Evolutionary conservation across 2,888 invertebrate species (phyloP).

Genomic region (Phlogophora meticulosa): DNA sequence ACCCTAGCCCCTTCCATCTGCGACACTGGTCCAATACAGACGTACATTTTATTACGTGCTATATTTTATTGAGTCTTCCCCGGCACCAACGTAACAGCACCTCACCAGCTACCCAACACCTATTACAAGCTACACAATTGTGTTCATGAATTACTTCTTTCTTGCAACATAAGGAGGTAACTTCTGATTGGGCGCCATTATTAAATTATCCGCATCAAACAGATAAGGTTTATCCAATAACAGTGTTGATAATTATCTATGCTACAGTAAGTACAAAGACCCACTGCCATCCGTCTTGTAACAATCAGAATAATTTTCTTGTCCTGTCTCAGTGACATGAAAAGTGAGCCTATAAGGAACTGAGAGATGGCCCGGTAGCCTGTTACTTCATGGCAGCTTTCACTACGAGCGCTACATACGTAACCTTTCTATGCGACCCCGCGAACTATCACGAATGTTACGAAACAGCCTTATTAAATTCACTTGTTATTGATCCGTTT

Average conservation of each 20-base stretch:
- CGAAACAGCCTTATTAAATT: constrained; percentile 60
- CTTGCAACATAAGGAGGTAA: constrained; percentile 12
- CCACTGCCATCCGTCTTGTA: constrained; percentile 39
- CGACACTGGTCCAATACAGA: no score
- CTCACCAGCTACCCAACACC: no score
- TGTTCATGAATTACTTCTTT: not conserved
- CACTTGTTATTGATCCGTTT: constrained; percentile 56
- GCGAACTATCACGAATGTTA: constrained; percentile 80
- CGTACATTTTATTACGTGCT: no score
- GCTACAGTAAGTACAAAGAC: constrained; percentile 56
- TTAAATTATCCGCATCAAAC: constrained; percentile 39
- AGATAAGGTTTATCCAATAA: constrained; percentile 30
- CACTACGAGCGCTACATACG: constrained; percentile 71
- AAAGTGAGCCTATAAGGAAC: constrained; percentile 70
- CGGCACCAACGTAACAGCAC: no score
- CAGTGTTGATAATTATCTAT: constrained; percentile 50
- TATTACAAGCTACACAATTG: no score
- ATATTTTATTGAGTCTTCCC: no score
- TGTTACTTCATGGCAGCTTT: constrained; percentile 77
- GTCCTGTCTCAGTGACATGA: constrained; percentile 57
- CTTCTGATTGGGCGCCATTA: constrained; percentile 25
- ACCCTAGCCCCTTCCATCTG: no score
- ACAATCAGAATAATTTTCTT: constrained; percentile 64
- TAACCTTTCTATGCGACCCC: constrained; percentile 84
- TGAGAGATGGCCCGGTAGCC: constrained; percentile 60